These are phyloP conservation scores for Drosophila santomea DNA, from an alignment of 1,140 invertebrate genomes.

Conservation along the genomic window DNA sequence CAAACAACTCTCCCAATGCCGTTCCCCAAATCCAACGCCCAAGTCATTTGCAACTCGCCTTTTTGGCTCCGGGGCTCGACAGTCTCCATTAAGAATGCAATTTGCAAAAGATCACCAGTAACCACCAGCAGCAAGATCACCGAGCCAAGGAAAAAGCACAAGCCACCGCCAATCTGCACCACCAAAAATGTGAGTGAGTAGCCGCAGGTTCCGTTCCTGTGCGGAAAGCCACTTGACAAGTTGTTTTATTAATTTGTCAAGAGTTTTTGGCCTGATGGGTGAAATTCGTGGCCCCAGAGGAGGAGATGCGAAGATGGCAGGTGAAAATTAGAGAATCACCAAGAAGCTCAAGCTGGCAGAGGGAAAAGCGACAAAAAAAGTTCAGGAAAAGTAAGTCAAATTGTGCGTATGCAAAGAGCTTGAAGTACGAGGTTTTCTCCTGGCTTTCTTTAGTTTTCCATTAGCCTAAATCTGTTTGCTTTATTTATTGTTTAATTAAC, in stretches of 20 bases:
- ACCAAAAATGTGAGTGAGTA: constrained; percentile 20
- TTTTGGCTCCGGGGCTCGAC: constrained; percentile 22
- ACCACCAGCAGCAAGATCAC: constrained; percentile 15
- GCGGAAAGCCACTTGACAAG: constrained; percentile 54
- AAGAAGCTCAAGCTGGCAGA: constrained; percentile 15
- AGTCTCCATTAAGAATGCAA: constrained; percentile 71
- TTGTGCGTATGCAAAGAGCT: constrained; percentile 18
- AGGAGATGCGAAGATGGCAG: constrained; percentile 26
- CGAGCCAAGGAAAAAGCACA: neutral
- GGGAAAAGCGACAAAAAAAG: constrained; percentile 19
- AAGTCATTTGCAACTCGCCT: constrained; percentile 57
- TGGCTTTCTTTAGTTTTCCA: constrained; percentile 4
- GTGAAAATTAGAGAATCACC: constrained; percentile 63
- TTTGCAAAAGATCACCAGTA: constrained; percentile 55
- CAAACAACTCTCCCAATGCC: constrained; percentile 27
- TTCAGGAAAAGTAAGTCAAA: constrained; percentile 63
- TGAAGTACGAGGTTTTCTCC: constrained; percentile 3
- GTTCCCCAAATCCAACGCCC: constrained; percentile 3
- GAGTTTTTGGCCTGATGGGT: constrained; percentile 69
- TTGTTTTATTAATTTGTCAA: constrained; percentile 76
- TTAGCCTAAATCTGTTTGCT: constrained; percentile 2
- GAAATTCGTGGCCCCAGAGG: constrained; percentile 48
- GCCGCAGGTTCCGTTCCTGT: constrained; percentile 49
- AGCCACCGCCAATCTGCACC: constrained; percentile 11
- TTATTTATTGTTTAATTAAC: constrained; percentile 16